Evolutionary conservation across 2,113 vertebrate genomes (phyloP).

Genomic region (Cryptoleucopteryx plumbea): DNA sequence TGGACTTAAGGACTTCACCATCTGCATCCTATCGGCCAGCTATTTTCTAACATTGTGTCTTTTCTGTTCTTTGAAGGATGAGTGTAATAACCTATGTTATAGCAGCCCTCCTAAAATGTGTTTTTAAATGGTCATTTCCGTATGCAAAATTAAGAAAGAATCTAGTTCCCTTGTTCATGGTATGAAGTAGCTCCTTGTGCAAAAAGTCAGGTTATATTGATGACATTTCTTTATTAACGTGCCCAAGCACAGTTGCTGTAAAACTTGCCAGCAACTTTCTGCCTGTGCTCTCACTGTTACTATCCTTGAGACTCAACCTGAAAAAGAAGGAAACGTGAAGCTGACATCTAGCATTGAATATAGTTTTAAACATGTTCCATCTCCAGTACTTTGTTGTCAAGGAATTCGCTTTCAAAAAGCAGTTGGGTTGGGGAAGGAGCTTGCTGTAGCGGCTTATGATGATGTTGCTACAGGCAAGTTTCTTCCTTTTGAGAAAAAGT

Average conservation of each 20-base stretch:
- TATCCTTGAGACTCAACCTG: background rate
- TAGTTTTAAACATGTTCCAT: background rate
- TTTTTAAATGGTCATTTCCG: background rate
- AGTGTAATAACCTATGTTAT: background rate
- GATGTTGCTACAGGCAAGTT: background rate
- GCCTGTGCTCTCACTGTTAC: background rate
- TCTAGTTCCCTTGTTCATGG: background rate
- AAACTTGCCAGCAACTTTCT: background rate
- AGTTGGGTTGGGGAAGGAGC: background rate
- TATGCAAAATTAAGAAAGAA: background rate
- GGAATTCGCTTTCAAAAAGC: background rate
- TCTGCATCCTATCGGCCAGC: background rate
- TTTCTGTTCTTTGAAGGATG: background rate
- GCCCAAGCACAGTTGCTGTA: background rate
- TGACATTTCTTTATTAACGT: background rate
- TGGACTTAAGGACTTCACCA: background rate
- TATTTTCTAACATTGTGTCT: background rate
- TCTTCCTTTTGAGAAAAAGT: background rate
- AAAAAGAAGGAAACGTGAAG: background rate
- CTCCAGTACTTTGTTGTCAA: background rate
- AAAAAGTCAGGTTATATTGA: background rate
- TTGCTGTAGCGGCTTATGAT: background rate
- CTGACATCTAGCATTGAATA: background rate
- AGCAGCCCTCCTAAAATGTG: background rate
- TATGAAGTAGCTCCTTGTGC: background rate